Evolutionary conservation across 1,140 invertebrate species (phyloP).

Genomic region (Drosophila takahashii): DNA sequence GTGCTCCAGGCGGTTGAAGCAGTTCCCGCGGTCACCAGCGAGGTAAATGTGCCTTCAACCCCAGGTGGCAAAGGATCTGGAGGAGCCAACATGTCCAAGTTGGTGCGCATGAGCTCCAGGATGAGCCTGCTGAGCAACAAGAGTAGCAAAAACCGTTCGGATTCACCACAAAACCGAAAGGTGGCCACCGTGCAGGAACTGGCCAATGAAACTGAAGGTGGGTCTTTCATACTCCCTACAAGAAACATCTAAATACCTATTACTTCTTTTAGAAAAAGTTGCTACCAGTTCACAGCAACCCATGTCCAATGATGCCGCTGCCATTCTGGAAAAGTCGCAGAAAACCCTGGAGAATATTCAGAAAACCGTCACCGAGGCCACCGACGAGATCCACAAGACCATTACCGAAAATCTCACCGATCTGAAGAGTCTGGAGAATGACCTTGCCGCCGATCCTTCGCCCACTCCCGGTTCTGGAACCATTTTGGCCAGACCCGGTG

Average conservation of each 20-base stretch:
- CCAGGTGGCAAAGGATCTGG: slow-evolving; percentile 29
- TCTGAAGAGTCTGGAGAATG: slow-evolving; percentile 72
- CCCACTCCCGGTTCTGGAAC: slow-evolving; percentile 64
- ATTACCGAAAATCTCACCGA: slow-evolving; percentile 79
- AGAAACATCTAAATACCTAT: neutral
- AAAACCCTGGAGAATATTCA: slow-evolving; percentile 75
- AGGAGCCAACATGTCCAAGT: slow-evolving; percentile 56
- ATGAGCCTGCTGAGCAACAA: slow-evolving; percentile 69
- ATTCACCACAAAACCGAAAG: slow-evolving; percentile 65
- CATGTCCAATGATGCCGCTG: slow-evolving; percentile 52
- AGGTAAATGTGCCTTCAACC: slow-evolving; percentile 42
- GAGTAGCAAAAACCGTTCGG: slow-evolving; percentile 60
- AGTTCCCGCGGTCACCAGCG: slow-evolving; percentile 61
- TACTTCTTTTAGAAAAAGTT: slow-evolving; percentile 8
- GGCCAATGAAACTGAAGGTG: slow-evolving; percentile 52
- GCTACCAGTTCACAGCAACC: slow-evolving; percentile 1
- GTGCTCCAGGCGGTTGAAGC: slow-evolving; percentile 67
- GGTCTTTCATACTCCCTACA: neutral
- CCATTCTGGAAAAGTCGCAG: slow-evolving; percentile 75
- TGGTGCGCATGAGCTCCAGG: slow-evolving; percentile 69
- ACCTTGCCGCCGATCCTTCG: slow-evolving; percentile 55
- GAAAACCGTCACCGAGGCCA: slow-evolving; percentile 71
- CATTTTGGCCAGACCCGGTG: slow-evolving; percentile 54
- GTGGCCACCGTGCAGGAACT: slow-evolving; percentile 56
- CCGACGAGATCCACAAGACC: slow-evolving; percentile 79